Evolutionary conservation across 2,888 invertebrate species (phyloP).

Genomic region (Plutella xylostella): DNA sequence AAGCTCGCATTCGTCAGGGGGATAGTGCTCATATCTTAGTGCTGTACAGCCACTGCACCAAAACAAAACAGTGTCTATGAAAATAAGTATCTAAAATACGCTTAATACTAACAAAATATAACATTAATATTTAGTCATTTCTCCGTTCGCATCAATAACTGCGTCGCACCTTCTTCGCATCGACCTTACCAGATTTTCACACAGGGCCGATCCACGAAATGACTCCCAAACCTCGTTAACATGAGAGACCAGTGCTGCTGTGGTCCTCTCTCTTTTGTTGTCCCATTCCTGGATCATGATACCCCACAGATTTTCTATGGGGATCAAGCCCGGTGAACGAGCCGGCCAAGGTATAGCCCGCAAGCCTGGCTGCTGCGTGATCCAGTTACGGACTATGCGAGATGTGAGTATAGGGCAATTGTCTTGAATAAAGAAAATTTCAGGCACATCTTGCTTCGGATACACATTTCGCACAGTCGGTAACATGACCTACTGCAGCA

Average conservation of each 20-base stretch:
- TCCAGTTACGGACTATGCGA: conserved; percentile 8
- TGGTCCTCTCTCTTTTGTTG: conserved; percentile 7
- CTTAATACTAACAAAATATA: background rate
- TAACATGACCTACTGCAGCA: background rate
- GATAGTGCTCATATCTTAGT: too few species aligned
- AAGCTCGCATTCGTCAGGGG: too few species aligned
- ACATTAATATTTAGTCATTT: background rate
- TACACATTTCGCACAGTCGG: background rate
- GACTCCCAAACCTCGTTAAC: conserved; percentile 10
- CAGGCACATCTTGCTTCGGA: background rate
- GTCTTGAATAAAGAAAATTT: conserved; percentile 10
- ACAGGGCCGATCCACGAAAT: conserved; percentile 6
- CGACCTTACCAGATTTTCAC: background rate
- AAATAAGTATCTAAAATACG: too few species aligned
- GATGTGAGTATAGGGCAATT: conserved; percentile 15
- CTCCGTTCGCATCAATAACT: background rate
- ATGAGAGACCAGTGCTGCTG: conserved; percentile 5
- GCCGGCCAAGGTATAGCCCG: conserved; percentile 10
- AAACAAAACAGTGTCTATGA: too few species aligned
- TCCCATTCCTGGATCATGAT: background rate
- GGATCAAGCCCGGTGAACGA: conserved; percentile 9
- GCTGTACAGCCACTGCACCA: too few species aligned
- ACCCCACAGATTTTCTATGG: background rate
- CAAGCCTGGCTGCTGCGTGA: conserved; percentile 4
- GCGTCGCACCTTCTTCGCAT: conserved; percentile 8